Conservation (phyloP, 2,113 vertebrate genomes). For the Oreotrochilus melanogaster region DNA sequence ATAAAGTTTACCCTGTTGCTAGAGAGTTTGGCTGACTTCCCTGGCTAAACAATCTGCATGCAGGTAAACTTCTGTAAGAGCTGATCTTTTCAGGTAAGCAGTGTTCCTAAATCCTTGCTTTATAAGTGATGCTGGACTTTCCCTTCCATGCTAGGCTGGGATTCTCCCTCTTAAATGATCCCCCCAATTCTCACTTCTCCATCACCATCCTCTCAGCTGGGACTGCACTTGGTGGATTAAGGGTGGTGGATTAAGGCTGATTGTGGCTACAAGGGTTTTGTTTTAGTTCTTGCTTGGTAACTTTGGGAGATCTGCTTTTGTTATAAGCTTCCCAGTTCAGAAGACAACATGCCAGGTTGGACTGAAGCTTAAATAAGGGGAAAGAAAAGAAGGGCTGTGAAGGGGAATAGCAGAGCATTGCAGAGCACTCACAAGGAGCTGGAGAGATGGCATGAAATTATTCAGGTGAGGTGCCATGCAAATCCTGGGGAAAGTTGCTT, state of each 20-base stretch:
- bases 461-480: not conserved
- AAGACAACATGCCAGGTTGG: not conserved
- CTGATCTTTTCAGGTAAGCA: not conserved
- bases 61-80: not conserved
- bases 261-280: not conserved
- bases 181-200: not conserved
- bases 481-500: not conserved
- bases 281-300: not conserved
- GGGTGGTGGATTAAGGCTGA: not conserved
- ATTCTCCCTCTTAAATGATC: not conserved
- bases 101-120: not conserved
- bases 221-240: too few species aligned
- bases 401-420: not conserved
- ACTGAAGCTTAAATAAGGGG: not conserved
- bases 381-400: not conserved
- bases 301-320: not conserved
- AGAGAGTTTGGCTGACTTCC: not conserved
- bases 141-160: not conserved
- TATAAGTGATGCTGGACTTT: not conserved
- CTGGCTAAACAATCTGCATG: not conserved
- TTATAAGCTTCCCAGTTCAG: not conserved
- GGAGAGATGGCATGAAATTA: not conserved
- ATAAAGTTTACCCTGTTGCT: not conserved
- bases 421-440: not conserved
- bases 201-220: not conserved